Conservation (phyloP, 2,888 invertebrate genomes). For the Apamea sordens region DNA sequence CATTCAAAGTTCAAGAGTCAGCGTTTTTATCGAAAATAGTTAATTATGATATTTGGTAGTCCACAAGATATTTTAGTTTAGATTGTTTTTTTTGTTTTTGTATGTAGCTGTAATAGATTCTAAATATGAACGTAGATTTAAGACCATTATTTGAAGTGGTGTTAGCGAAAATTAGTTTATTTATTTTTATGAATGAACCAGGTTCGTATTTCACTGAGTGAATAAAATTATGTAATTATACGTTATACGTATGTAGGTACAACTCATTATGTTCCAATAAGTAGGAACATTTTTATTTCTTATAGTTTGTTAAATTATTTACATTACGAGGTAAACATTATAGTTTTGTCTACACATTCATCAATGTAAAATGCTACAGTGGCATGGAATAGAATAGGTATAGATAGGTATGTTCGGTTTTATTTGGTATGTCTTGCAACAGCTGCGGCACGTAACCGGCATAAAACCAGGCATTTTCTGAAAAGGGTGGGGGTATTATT, state of each 20-base stretch:
- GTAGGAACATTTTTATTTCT: too few species aligned
- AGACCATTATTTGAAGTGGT: not conserved
- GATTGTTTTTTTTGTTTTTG: not conserved
- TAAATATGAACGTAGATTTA: not conserved
- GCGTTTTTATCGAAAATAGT: slow-evolving; percentile 1
- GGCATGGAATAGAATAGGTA: slow-evolving; percentile 17
- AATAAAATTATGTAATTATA: too few species aligned
- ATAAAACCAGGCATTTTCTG: slow-evolving; percentile 34
- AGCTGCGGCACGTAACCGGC: slow-evolving; percentile 56
- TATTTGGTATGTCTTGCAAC: slow-evolving; percentile 28
- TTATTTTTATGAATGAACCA: slow-evolving; percentile 10
- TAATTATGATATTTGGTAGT: not conserved
- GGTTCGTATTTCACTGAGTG: too few species aligned
- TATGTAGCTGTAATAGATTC: not conserved
- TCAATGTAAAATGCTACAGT: slow-evolving; percentile 11
- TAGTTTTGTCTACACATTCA: not conserved
- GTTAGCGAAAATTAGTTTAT: not conserved
- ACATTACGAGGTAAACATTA: not conserved
- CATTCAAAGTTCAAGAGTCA: slow-evolving; percentile 6
- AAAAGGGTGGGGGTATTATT: slow-evolving; percentile 44
- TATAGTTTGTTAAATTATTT: slow-evolving; percentile 2
- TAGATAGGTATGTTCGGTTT: not conserved
- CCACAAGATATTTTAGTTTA: not conserved
- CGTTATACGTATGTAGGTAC: not conserved
- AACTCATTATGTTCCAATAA: not conserved